phyloP scores from a whole-genome alignment of 2,797 vertebrate species.

The Graptemys geographica region DNA sequence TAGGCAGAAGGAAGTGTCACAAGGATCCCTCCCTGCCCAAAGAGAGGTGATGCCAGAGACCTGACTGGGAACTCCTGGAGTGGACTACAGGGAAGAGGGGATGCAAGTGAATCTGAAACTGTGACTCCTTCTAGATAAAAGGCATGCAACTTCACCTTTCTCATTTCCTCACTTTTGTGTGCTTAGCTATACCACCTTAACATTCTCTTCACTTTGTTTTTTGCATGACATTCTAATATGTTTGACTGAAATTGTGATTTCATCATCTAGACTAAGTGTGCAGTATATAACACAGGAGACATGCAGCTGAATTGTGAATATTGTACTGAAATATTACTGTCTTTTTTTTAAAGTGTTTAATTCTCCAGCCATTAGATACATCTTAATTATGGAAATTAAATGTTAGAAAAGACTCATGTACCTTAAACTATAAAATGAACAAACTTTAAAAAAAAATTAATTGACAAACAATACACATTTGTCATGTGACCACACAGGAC shows the following conservation, averaged over 20 bases:
- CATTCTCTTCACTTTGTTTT: neutral
- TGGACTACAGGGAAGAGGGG: too few relatives aligned
- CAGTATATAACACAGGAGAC: neutral
- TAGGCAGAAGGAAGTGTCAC: neutral
- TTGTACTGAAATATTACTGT: rapidly evolving
- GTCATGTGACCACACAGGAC: neutral
- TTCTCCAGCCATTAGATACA: neutral
- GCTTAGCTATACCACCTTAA: neutral
- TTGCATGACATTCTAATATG: neutral
- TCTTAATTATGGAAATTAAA: neutral
- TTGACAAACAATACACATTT: neutral
- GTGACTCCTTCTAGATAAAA: neutral
- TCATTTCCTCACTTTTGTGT: neutral
- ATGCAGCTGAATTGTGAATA: neutral
- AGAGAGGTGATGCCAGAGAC: neutral
- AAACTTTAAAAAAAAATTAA: neutral
- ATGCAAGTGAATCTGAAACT: neutral
- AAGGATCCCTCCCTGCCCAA: neutral
- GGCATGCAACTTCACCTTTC: neutral
- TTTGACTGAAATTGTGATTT: neutral
- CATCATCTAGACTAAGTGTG: neutral
- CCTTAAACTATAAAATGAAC: neutral
- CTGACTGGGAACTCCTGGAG: too few relatives aligned
- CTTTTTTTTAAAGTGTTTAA: neutral
- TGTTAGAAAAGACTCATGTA: neutral